Percentiles rank a stretch among this genome's conserved stretches.
These are phyloP conservation scores for Platygyra sinensis DNA, from an alignment of 64 coral and sea anemone genomes.

Conservation along the genomic window DNA sequence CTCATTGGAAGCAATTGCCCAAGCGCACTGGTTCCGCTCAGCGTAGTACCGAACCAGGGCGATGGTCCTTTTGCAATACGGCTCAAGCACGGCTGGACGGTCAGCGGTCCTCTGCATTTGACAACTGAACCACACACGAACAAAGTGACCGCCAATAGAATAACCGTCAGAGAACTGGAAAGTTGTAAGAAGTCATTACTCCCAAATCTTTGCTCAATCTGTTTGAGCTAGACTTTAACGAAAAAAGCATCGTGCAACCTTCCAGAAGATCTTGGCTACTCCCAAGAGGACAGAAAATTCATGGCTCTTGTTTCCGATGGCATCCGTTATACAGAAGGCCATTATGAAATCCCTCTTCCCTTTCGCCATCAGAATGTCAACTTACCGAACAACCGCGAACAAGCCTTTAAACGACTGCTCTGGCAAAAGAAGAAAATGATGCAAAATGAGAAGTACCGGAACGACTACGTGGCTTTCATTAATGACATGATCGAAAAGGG, in stretches of 20 bases:
- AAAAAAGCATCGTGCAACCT: background rate
- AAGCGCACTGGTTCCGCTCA: conserved; percentile 57
- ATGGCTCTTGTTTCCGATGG: conserved; percentile 6
- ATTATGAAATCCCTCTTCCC: conserved; percentile 57
- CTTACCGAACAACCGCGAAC: conserved; percentile 50
- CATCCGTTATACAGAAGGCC: conserved; percentile 37
- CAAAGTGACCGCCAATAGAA: conserved; percentile 19
- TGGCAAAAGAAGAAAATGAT: conserved; percentile 66
- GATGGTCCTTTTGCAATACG: conserved; percentile 76
- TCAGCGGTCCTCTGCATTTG: conserved; percentile 46
- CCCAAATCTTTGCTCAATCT: conserved; percentile 14
- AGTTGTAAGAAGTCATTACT: conserved; percentile 10
- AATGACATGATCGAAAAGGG: conserved; percentile 32
- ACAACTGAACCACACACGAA: background rate
- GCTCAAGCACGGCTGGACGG: conserved; percentile 63
- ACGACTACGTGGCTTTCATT: conserved; percentile 50
- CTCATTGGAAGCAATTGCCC: conserved; percentile 76
- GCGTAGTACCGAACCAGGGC: conserved; percentile 53
- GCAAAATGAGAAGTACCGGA: conserved; percentile 22
- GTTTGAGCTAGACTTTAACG: conserved; percentile 61
- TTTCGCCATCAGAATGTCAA: conserved; percentile 22
- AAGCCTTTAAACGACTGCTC: conserved; percentile 37
- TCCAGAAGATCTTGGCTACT: conserved; percentile 37
- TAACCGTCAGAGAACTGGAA: conserved; percentile 41
- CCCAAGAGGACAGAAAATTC: conserved; percentile 55